A percentile compares a stretch with the other conserved stretches of the same genome.
phyloP scores from a whole-genome alignment of 2,888 invertebrate genomes.

The Lepidochitona cinerea region DNA sequence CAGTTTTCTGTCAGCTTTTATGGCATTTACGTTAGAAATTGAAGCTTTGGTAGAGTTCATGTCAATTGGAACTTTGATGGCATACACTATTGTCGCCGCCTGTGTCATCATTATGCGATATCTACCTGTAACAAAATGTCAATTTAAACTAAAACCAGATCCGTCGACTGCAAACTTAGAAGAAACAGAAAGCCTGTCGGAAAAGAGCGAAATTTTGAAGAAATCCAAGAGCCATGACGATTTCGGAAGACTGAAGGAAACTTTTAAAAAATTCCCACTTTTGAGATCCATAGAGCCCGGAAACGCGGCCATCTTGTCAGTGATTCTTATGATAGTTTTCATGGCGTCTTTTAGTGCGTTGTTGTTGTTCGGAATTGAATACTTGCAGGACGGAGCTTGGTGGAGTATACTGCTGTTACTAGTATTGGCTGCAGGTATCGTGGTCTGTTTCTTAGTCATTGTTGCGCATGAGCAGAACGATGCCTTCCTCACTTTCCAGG shows the following conservation, averaged over 20 bases:
- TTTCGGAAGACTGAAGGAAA: slow-evolving; percentile 81
- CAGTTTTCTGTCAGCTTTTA: slow-evolving; percentile 71
- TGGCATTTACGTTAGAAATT: slow-evolving; percentile 89
- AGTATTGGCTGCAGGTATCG: slow-evolving; percentile 52
- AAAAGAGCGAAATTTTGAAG: slow-evolving; percentile 42
- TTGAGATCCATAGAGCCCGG: slow-evolving; percentile 85
- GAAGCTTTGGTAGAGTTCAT: slow-evolving; percentile 93
- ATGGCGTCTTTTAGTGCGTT: slow-evolving; percentile 67
- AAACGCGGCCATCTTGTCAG: slow-evolving; percentile 79
- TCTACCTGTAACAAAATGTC: slow-evolving; percentile 70
- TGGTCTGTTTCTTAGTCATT: slow-evolving; percentile 63
- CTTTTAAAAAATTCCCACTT: slow-evolving; percentile 82
- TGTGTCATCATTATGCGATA: slow-evolving; percentile 90
- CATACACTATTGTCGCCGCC: slow-evolving; percentile 93
- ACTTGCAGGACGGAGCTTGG: slow-evolving; percentile 75
- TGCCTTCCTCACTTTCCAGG: slow-evolving; percentile 69
- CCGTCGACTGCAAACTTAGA: slow-evolving; percentile 12
- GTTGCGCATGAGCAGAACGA: slow-evolving; percentile 69
- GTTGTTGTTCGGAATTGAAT: slow-evolving; percentile 75
- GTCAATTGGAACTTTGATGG: slow-evolving; percentile 95
- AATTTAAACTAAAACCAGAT: slow-evolving; percentile 66
- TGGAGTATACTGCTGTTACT: slow-evolving; percentile 78
- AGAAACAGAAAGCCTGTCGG: slow-evolving; percentile 44
- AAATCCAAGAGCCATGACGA: slow-evolving; percentile 71
- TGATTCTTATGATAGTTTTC: slow-evolving; percentile 76